Evolutionary conservation across 2,113 vertebrate genomes (phyloP), one percentile per base, ranked within the genome.

Genomic region (Hippocampus abdominalis): DNA sequence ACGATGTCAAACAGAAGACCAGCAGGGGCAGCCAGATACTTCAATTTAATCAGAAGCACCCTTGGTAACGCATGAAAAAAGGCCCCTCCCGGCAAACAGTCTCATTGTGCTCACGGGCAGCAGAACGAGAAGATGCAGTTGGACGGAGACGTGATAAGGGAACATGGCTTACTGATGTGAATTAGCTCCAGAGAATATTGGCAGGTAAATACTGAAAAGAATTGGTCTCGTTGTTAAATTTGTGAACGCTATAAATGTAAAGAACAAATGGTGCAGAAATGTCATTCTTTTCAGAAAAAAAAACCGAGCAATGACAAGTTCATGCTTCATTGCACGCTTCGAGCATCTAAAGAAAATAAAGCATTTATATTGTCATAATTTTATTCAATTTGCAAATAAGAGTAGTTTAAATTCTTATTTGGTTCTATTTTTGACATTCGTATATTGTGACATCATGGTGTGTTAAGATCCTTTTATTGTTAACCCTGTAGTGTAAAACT

Each of bases 1-100:
- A 40, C 20, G 20, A 18, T 63, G 40, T 65, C 12, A 29, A 8
- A 64, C 36, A n/a, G 2, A 42, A 46, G 64, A 49, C 84, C 84
- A 86, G 75, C 49, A 84, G 84, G 70, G 82, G 78, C 15, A 18
- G 75, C 75, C 71, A 81, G 42, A 82, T 49, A 42, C 68, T 40
- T 64, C 23, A 12, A 59, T 49, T 54, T 60, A 25, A 23, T 67
- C 54, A 62, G 64, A 16, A 36, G 15, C 67, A 11, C 9, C 46
- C 20, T 48, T n/a, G 13, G 44, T 32, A 36, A 32, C 23, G 36
- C 23, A 13, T 51, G n/a, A 13, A 27, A 11, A 59, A 49, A 44
- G 9, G 15, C 36, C 56, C 64, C 72, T 79, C 62, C 74, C 42
- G 27, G n/a, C 63, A 64, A 46, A 16, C 42, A 46, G 42, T 11